Conservation (phyloP, 2,797 vertebrate species). For the Chelidonichthys spinosus region DNA sequence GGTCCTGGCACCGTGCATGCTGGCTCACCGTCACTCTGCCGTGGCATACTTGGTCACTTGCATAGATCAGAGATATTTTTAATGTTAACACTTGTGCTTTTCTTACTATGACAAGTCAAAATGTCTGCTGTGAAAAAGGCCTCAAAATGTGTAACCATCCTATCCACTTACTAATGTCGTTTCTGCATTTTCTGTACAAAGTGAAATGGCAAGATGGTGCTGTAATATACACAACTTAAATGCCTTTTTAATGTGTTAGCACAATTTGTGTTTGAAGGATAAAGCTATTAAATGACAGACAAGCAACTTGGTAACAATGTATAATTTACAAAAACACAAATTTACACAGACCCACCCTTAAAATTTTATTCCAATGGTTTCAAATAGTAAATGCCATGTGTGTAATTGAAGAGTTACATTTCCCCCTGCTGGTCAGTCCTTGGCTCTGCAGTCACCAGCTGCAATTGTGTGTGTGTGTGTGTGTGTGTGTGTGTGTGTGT, state of each 20-base stretch:
- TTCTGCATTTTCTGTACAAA: neutral
- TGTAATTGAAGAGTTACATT: slow-evolving; percentile 46
- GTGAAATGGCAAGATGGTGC: neutral
- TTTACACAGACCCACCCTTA: neutral
- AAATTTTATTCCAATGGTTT: neutral
- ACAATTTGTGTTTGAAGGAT: neutral
- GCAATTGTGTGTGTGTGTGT: neutral
- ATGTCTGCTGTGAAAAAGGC: slow-evolving; percentile 4
- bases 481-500: neutral
- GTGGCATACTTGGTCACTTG: neutral
- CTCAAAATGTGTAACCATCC: neutral
- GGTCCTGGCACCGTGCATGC: neutral
- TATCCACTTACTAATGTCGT: neutral
- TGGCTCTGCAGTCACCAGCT: slow-evolving; percentile 41
- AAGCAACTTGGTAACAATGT: neutral
- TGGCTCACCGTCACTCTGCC: neutral
- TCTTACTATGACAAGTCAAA: neutral
- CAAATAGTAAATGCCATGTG: neutral
- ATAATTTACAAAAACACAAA: neutral
- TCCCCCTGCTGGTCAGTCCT: slow-evolving; percentile 74
- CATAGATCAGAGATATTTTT: neutral
- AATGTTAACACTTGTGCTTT: neutral
- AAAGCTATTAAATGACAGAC: slow-evolving; percentile 5
- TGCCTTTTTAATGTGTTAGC: neutral
- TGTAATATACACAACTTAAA: neutral